Conservation (phyloP, 2,888 invertebrate genomes). For the Pelosia muscerda region DNA sequence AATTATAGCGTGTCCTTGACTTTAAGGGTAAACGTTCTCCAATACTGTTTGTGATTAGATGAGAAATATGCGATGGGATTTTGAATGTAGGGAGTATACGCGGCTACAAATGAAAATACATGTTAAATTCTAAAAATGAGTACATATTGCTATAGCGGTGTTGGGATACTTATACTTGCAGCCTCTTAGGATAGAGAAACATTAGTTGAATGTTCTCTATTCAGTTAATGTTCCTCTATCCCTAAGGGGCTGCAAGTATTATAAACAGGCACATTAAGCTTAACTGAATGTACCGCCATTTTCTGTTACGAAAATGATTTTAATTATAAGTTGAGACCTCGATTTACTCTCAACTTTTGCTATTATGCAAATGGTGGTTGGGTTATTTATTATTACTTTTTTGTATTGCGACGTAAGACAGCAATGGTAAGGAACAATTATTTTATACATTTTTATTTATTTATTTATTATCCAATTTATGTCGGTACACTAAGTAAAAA, state of each 20-base stretch:
- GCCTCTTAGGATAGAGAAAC: too few relatives aligned
- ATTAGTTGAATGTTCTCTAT: too few relatives aligned
- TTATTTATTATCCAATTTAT: too few relatives aligned
- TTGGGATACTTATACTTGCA: too few relatives aligned
- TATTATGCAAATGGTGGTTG: background rate
- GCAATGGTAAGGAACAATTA: too few relatives aligned
- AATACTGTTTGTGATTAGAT: background rate
- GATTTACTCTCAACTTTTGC: background rate
- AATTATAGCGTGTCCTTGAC: background rate
- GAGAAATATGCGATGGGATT: conserved; percentile 1
- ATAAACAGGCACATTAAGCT: background rate
- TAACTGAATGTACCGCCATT: background rate
- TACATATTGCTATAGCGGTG: background rate
- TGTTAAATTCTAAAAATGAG: background rate
- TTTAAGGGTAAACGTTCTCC: background rate
- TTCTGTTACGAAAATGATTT: conserved; percentile 1
- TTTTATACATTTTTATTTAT: too few relatives aligned
- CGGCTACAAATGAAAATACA: background rate
- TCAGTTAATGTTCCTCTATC: background rate
- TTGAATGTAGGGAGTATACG: background rate
- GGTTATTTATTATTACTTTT: too few relatives aligned
- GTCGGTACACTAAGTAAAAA: too few relatives aligned
- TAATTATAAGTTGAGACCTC: background rate
- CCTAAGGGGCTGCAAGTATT: conserved; percentile 1
- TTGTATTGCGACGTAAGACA: too few relatives aligned